These are phyloP conservation scores for Corythoichthys intestinalis DNA, from an alignment of 2,113 vertebrate species.

Conservation along the genomic window DNA sequence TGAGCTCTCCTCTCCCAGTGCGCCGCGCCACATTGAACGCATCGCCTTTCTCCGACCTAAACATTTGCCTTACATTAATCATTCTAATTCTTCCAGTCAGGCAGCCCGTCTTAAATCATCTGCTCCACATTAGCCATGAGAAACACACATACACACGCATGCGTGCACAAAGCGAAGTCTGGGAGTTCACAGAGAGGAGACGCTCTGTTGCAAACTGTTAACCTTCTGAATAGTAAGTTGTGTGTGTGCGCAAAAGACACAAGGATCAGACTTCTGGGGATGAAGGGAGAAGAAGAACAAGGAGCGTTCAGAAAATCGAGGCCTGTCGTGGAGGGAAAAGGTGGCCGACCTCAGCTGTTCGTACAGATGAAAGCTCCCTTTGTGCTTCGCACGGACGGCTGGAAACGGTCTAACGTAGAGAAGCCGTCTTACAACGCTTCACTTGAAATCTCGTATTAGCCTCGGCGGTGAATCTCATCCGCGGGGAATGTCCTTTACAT, in stretches of 20 bases:
- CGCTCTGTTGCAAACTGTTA: conserved; percentile 61
- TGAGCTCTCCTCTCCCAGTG: neutral
- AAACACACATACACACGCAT: conserved; percentile 19
- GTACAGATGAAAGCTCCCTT: conserved; percentile 27
- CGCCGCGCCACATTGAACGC: neutral
- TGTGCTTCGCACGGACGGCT: conserved; percentile 10
- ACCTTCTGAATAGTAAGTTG: conserved; percentile 49
- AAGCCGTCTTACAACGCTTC: neutral
- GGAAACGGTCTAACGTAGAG: conserved; percentile 1
- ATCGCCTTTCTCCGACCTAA: conserved; percentile 26
- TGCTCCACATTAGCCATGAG: conserved; percentile 67
- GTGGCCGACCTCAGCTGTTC: conserved; percentile 33
- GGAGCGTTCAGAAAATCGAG: conserved; percentile 53
- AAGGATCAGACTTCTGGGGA: conserved; percentile 51
- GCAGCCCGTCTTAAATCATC: conserved; percentile 59
- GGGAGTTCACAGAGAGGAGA: conserved; percentile 53
- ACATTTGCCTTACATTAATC: conserved; percentile 56
- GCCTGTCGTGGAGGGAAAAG: conserved; percentile 31
- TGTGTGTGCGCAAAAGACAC: conserved; percentile 36
- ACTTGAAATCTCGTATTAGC: neutral
- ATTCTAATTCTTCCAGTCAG: conserved; percentile 52
- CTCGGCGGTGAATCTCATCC: conserved; percentile 30
- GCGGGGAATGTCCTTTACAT: conserved; percentile 44
- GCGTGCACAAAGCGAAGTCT: conserved; percentile 35
- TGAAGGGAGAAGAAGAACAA: conserved; percentile 47